phyloP scores from a whole-genome alignment of 1,140 invertebrate species.

The Saccostrea echinata region DNA sequence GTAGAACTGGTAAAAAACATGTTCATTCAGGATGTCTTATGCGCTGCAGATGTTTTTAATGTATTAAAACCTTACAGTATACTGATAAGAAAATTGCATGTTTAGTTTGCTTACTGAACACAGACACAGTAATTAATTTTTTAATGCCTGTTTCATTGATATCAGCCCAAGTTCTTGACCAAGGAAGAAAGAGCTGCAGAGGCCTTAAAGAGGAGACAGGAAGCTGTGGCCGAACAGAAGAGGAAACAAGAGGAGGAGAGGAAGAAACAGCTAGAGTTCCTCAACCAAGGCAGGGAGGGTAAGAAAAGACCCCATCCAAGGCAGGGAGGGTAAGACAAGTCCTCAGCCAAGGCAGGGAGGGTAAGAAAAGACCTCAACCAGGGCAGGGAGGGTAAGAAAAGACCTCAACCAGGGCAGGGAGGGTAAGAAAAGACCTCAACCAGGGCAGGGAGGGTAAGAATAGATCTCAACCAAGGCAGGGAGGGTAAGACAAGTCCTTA shows the following conservation, averaged over 20 bases:
- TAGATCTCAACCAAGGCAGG: neutral
- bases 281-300: conserved; percentile 83
- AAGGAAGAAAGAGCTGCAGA: conserved; percentile 96
- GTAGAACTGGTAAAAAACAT: too few species aligned
- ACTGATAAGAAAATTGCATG: too few species aligned
- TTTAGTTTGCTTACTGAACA: too few species aligned
- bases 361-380: neutral
- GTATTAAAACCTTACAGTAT: too few species aligned
- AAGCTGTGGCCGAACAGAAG: conserved; percentile 87
- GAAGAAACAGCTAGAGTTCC: conserved; percentile 84
- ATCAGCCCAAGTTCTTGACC: conserved; percentile 95
- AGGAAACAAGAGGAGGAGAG: conserved; percentile 87
- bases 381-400: neutral
- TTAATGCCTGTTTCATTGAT: conserved; percentile 52
- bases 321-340: too few species aligned
- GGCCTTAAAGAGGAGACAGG: conserved; percentile 92
- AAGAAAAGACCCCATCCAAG: too few species aligned
- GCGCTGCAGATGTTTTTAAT: too few species aligned
- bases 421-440: neutral
- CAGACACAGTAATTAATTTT: too few species aligned
- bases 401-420: neutral
- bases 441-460: neutral
- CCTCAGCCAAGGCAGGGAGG: too few species aligned
- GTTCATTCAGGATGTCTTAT: too few species aligned
- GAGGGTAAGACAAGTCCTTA: neutral